phyloP scores from a whole-genome alignment of 1,140 invertebrate genomes.

The Conopomorpha cramerella region DNA sequence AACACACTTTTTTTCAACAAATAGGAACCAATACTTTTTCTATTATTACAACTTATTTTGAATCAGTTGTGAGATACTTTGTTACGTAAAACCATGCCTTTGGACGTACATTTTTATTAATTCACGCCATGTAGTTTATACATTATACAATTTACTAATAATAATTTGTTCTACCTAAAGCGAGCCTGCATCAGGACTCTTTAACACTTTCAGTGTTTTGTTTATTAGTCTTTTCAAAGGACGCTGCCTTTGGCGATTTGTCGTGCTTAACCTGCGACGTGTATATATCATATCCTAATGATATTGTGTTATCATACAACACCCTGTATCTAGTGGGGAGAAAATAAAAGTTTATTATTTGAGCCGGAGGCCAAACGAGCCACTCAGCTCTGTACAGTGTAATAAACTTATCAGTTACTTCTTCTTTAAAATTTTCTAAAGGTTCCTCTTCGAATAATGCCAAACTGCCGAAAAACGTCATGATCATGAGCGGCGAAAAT shows the following conservation, averaged over 20 bases:
- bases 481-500: constrained; percentile 79
- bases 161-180: neutral
- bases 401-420: constrained; percentile 74
- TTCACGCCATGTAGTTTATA: neutral
- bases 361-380: constrained; percentile 73
- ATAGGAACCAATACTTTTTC: too few species aligned
- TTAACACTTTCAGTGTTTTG: neutral
- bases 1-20: too few species aligned
- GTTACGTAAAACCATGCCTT: neutral
- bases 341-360: constrained; percentile 74
- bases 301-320: constrained; percentile 83
- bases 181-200: too few species aligned
- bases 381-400: constrained; percentile 76
- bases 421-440: constrained; percentile 62
- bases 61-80: constrained; percentile 40
- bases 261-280: constrained; percentile 78
- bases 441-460: constrained; percentile 67
- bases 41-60: too few species aligned
- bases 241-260: neutral
- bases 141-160: neutral
- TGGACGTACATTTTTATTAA: neutral
- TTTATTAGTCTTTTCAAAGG: neutral
- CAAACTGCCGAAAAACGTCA: constrained; percentile 74
- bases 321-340: constrained; percentile 78
- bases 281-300: constrained; percentile 82